Base-by-base conservation (phyloP, 2,888 invertebrate species). In the Drosophila rellima region DNA sequence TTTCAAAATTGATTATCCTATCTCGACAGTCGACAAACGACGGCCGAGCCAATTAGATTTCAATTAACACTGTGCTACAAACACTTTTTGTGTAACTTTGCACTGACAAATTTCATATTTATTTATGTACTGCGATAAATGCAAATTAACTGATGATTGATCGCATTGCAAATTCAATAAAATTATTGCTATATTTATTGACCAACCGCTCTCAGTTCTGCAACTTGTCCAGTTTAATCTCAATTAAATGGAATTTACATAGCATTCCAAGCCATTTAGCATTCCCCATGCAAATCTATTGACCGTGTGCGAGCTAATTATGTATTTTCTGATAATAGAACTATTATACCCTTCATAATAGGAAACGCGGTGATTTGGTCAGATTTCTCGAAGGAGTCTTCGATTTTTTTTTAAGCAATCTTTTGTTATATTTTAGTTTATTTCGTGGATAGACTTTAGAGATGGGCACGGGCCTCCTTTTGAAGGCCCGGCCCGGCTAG, bases 1-100 rank as follows among this genome's bases (percentile, higher is more conserved):
- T 80, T 74, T 33, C 1, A n/a, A 78, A 78, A 78, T 82, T 70
- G 80, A 44, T 64, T 68, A 56, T 61, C 44, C 20, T 7, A 26
- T 26, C 26, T 52, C n/a, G 50, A 20, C 52, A 20, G 23, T 31
- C 13, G 18, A 26, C 18, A 11, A 17, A 11, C 2, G 15, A 18
- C 31, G 17, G 39, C 3, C 35, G 33, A 59, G 37, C 29, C 61
- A 78, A 78, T 73, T 64, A 69, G 78, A 35, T 62, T 55, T 59
- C 64, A 77, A 67, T 73, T 70, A 70, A 54, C 57, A 61, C 62
- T 47, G 31, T 31, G 37, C 61, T 52, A 26, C n/a, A 26, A 44
- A 52, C 35, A 50, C 52, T 55, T 69, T 39, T 17, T 66, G 57
- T 63, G 29, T 66, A 17, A 13, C 26, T 47, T 51, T 50, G 17